These are phyloP conservation scores for Pachyuromys duprasi DNA, from an alignment of 2,797 vertebrate species.

Conservation along the genomic window DNA sequence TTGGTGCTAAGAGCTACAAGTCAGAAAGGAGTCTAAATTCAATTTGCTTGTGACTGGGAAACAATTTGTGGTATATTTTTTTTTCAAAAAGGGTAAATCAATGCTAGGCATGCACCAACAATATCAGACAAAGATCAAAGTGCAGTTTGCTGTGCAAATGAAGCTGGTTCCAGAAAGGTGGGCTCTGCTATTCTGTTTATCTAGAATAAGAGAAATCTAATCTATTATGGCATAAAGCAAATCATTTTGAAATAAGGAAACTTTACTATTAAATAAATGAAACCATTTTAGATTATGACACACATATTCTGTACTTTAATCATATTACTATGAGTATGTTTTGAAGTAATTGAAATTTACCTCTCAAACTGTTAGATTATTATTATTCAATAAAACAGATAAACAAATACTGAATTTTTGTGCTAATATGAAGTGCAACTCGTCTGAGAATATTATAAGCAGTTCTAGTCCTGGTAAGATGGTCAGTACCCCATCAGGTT, in stretches of 20 bases:
- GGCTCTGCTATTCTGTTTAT: not conserved
- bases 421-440: not conserved
- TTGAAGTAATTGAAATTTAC: not conserved
- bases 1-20: not conserved
- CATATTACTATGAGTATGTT: not conserved
- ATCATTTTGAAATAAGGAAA: not conserved
- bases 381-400: not conserved
- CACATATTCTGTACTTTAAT: not conserved
- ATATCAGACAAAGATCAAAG: not conserved
- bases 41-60: not conserved
- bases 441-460: not conserved
- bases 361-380: not conserved
- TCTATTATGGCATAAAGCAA: not conserved
- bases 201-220: not conserved
- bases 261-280: not conserved
- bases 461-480: not conserved
- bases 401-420: not conserved
- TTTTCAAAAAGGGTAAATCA: not conserved
- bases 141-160: not conserved
- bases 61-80: not conserved
- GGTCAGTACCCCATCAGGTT: not conserved
- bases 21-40: not conserved
- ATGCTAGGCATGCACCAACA: not conserved
- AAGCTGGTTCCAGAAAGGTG: not conserved
- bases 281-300: not conserved